These are phyloP conservation scores for Lasioglossum pauxillum DNA, from an alignment of 2,888 invertebrate species.

Conservation along the genomic window DNA sequence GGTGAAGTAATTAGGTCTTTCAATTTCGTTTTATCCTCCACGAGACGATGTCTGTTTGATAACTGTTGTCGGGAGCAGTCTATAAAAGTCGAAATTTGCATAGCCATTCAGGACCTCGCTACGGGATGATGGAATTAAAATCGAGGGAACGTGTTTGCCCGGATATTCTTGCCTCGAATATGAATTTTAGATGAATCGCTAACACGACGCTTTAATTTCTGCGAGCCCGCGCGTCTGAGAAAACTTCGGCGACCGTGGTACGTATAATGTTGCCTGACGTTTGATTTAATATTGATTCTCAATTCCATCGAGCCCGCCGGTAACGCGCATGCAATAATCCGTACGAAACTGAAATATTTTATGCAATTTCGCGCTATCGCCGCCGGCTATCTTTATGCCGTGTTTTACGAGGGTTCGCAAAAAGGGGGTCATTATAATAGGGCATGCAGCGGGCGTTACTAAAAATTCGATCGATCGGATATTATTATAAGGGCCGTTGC, in stretches of 20 bases:
- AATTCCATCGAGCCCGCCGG: not conserved
- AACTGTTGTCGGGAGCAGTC: not conserved
- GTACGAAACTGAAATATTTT: not conserved
- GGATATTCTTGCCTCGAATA: not conserved
- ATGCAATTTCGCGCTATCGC: not conserved
- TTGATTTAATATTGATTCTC: not conserved
- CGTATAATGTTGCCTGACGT: not conserved
- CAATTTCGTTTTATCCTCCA: not conserved
- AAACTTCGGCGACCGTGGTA: not conserved
- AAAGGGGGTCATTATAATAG: not conserved
- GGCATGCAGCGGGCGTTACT: not conserved
- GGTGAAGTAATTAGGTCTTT: not conserved
- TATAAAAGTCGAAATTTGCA: not conserved
- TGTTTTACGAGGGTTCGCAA: not conserved
- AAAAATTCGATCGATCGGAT: constrained; percentile 10
- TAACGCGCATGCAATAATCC: not conserved
- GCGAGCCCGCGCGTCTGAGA: not conserved
- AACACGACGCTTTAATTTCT: not conserved
- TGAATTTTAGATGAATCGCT: not conserved
- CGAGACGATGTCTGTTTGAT: not conserved
- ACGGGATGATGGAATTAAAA: not conserved
- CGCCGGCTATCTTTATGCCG: not conserved
- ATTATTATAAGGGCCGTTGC: not conserved
- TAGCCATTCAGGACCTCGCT: not conserved
- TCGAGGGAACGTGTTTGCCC: not conserved